Evolutionary conservation across 2,888 invertebrate genomes (phyloP).

Genomic region (Euphydryas editha): DNA sequence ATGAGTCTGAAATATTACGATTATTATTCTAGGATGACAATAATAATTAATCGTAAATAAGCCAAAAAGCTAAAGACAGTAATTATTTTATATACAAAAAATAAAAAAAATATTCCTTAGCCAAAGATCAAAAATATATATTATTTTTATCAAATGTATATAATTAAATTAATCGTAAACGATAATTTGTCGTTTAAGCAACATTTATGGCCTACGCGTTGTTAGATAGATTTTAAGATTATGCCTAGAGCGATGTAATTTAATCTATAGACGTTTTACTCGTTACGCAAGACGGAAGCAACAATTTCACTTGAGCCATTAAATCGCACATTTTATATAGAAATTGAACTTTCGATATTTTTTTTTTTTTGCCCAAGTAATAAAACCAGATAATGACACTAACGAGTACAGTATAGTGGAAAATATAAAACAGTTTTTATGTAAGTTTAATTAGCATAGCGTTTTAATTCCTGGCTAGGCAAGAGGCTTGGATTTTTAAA

Average conservation of each 20-base stretch:
- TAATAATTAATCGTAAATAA: too few species aligned
- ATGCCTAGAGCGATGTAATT: conserved; percentile 24
- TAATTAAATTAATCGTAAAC: neutral
- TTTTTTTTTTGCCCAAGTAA: neutral
- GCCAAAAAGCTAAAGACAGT: too few species aligned
- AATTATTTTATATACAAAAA: too few species aligned
- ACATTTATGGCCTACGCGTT: conserved; percentile 37
- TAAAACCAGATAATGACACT: too few species aligned
- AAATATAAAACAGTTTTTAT: too few species aligned
- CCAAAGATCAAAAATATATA: neutral
- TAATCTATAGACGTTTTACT: conserved; percentile 24
- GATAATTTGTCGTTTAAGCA: conserved; percentile 30
- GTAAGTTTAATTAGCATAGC: too few species aligned
- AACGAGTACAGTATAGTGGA: too few species aligned
- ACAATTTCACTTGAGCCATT: conserved; percentile 14
- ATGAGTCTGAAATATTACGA: too few species aligned
- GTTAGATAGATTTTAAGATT: conserved; percentile 32
- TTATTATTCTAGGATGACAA: too few species aligned
- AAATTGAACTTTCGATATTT: neutral
- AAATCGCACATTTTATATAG: neutral
- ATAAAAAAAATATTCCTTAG: neutral
- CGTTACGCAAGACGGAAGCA: conserved; percentile 18
- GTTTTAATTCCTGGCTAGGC: too few species aligned
- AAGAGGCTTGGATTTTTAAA: too few species aligned
- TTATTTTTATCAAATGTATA: neutral